Percentiles rank a stretch among this genome's conserved stretches.
These are phyloP conservation scores for Drosophila pseudoananassae DNA, from an alignment of 1,140 invertebrate genomes.

Conservation along the genomic window DNA sequence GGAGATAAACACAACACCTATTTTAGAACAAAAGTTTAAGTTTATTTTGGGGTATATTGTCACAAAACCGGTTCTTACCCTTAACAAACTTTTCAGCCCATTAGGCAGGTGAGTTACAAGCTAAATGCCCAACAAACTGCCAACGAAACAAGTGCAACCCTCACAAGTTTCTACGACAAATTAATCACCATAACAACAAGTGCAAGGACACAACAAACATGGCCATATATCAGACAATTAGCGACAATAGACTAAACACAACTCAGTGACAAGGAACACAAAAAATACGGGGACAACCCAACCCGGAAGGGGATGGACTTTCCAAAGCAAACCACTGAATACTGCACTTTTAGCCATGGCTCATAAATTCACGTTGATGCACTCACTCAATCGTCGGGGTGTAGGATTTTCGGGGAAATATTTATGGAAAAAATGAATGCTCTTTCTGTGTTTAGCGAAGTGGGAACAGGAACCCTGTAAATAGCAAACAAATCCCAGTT, in stretches of 20 bases:
- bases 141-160: conserved; percentile 36
- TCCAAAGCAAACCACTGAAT: conserved; percentile 22
- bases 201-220: conserved; percentile 37
- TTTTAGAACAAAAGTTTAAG: not conserved
- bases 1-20: not conserved
- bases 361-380: conserved; percentile 73
- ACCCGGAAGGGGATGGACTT: conserved; percentile 7
- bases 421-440: conserved; percentile 3
- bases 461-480: conserved; percentile 15
- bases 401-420: not conserved
- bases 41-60: not conserved
- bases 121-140: not conserved
- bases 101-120: conserved; percentile 34
- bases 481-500: conserved; percentile 25
- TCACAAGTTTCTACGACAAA: conserved; percentile 52
- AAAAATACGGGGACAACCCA: conserved; percentile 13
- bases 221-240: conserved; percentile 73
- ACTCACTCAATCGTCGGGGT: conserved; percentile 19
- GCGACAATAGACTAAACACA: conserved; percentile 72
- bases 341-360: conserved; percentile 70
- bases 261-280: conserved; percentile 40
- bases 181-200: conserved; percentile 66
- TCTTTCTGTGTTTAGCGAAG: conserved; percentile 2
- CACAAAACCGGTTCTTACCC: conserved; percentile 18
- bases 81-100: conserved; percentile 32